Evolutionary conservation across 2,888 invertebrate genomes (phyloP).

Genomic region (Papilio demoleus): DNA sequence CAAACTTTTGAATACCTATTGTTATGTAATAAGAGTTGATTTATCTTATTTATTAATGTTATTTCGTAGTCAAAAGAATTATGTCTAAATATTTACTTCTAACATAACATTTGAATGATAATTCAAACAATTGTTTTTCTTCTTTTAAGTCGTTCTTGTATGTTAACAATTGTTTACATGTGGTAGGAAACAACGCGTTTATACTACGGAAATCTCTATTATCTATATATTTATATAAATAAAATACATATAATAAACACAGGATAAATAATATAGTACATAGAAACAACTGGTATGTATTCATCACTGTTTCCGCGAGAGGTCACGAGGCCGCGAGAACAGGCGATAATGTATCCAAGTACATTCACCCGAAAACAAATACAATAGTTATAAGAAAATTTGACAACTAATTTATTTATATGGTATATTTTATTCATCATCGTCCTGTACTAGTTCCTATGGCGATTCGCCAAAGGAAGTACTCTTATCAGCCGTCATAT

Average conservation of each 20-base stretch:
- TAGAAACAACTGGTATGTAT: constrained; percentile 21
- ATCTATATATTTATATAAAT: background rate
- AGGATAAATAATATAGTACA: constrained; percentile 12
- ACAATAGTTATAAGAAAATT: background rate
- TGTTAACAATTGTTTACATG: background rate
- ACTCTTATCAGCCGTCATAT: too few species aligned
- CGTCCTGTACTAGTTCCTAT: too few species aligned
- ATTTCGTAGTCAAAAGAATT: background rate
- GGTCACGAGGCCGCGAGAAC: constrained; percentile 34
- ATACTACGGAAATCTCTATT: background rate
- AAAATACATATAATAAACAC: background rate
- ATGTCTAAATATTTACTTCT: background rate
- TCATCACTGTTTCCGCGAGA: constrained; percentile 16
- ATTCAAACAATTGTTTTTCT: background rate
- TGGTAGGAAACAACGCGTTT: background rate
- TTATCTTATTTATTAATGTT: background rate
- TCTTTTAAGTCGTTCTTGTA: too few species aligned
- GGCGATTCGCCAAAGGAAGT: too few species aligned
- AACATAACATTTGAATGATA: background rate
- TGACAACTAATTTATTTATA: background rate
- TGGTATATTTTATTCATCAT: background rate
- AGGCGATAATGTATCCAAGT: constrained; percentile 29
- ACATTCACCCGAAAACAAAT: constrained; percentile 36
- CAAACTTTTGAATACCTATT: background rate
- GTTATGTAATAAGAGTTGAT: background rate